These are phyloP conservation scores for Tyrophagus putrescentiae DNA, from an alignment of 1,140 invertebrate species.

Conservation along the genomic window DNA sequence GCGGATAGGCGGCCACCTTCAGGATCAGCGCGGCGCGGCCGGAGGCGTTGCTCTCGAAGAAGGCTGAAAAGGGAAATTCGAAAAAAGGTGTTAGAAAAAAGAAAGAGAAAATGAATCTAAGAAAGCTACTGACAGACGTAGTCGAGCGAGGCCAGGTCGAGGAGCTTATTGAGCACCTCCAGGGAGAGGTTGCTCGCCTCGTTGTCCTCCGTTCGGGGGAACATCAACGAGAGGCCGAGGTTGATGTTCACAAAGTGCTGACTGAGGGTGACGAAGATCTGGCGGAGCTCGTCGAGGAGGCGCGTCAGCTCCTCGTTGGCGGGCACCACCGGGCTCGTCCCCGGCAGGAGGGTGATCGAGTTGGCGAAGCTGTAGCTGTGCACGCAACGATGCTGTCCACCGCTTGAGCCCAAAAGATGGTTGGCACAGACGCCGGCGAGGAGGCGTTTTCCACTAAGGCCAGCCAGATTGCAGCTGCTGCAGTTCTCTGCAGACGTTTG, in stretches of 20 bases:
- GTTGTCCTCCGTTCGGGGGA: conserved; percentile 10
- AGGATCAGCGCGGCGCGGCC: neutral
- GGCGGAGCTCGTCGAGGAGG: neutral
- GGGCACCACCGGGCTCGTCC: neutral
- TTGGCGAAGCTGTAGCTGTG: neutral
- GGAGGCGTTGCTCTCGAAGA: neutral
- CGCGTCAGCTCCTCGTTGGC: neutral
- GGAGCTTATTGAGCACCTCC: neutral
- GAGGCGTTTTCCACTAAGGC: neutral
- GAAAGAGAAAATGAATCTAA: conserved; percentile 2
- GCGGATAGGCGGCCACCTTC: neutral
- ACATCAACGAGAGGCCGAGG: neutral
- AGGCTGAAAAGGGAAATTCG: neutral
- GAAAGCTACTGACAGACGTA: neutral
- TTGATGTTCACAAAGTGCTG: conserved; percentile 4
- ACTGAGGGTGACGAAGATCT: neutral
- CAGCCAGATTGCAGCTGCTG: neutral
- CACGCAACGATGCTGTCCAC: neutral
- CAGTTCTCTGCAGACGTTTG: neutral
- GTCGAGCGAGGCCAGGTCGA: neutral
- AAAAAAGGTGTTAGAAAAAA: neutral
- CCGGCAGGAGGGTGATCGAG: neutral
- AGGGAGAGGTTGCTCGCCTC: neutral
- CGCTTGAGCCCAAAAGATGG: neutral
- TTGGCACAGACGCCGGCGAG: neutral